Conservation (phyloP, 2,888 invertebrate species). For the Ormyrus rosae region DNA sequence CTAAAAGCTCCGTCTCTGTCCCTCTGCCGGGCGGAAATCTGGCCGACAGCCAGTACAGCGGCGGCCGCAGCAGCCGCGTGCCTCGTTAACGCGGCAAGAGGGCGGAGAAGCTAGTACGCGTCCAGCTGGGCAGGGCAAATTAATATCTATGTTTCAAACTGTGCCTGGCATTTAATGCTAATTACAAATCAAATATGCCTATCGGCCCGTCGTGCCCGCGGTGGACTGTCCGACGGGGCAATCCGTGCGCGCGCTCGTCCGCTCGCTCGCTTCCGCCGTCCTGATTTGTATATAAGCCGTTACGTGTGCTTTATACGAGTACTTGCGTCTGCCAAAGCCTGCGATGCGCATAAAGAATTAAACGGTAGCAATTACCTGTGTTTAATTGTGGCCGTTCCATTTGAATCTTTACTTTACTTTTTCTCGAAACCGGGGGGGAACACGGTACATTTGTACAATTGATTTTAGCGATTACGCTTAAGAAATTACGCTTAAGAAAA, state of each 20-base stretch:
- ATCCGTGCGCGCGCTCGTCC: too few species aligned
- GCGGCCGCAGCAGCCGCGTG: not conserved
- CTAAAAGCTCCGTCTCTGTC: conserved; percentile 9
- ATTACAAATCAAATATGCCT: conserved; percentile 64
- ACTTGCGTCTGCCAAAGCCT: too few species aligned
- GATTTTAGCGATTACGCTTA: too few species aligned
- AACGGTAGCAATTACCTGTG: too few species aligned
- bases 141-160: conserved; percentile 62
- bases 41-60: conserved; percentile 41
- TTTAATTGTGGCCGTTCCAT: not conserved
- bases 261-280: not conserved
- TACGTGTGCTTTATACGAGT: conserved; percentile 13
- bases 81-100: conserved; percentile 31
- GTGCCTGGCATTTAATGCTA: conserved; percentile 64
- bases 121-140: conserved; percentile 48
- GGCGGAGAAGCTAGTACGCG: not conserved
- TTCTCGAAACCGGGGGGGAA: not conserved
- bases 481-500: too few species aligned
- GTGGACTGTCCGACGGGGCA: not conserved
- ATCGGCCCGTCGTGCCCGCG: conserved; percentile 54
- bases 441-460: too few species aligned
- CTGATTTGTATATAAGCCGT: conserved; percentile 35
- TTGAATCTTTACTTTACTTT: not conserved
- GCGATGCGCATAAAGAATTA: too few species aligned
- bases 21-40: conserved; percentile 27